Conservation (phyloP, 2,797 vertebrate species). For the Enteromius afrohamiltoni region DNA sequence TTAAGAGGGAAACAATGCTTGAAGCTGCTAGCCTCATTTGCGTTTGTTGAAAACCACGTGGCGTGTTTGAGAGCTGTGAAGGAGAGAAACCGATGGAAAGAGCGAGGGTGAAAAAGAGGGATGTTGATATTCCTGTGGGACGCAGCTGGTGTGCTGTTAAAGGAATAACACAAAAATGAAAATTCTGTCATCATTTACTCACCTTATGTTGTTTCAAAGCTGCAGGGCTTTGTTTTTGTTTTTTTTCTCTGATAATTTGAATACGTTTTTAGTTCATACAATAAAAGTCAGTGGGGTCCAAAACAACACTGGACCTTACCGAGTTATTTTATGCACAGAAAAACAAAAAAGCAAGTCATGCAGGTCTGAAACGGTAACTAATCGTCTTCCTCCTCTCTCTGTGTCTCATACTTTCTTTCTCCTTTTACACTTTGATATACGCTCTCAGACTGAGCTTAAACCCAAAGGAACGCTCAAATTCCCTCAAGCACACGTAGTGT, state of each 20-base stretch:
- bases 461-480: not conserved
- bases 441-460: slow-evolving; percentile 17
- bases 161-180: not conserved
- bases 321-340: not conserved
- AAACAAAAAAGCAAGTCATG: not conserved
- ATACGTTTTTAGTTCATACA: not conserved
- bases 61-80: not conserved
- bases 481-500: not conserved
- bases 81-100: slow-evolving; percentile 17
- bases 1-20: not conserved
- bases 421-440: not conserved
- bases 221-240: not conserved
- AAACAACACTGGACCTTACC: not conserved
- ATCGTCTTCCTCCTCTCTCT: slow-evolving; percentile 18
- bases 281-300: not conserved
- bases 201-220: not conserved
- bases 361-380: not conserved
- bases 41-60: not conserved
- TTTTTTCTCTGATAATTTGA: not conserved
- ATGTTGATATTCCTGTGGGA: not conserved
- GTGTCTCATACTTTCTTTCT: not conserved
- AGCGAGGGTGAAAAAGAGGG: not conserved
- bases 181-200: not conserved
- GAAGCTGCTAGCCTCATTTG: slow-evolving; percentile 4
- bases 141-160: slow-evolving; percentile 29